Conservation (phyloP, 2,113 vertebrate species). For the Laticauda colubrina region DNA sequence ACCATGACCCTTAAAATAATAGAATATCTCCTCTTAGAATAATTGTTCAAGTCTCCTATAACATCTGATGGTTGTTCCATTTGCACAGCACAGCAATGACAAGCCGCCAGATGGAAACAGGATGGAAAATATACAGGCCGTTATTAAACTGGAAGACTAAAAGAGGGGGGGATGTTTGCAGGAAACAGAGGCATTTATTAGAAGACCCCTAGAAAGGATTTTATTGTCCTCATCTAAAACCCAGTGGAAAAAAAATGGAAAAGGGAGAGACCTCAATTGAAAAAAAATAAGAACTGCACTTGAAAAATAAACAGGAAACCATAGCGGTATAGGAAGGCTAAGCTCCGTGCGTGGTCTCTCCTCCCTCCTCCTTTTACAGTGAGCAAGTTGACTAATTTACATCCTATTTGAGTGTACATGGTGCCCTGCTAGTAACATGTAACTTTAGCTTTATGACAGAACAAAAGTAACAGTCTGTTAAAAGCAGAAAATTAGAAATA, state of each 20-base stretch:
- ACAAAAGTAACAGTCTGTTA: slow-evolving; percentile 60
- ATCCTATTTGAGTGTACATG: slow-evolving; percentile 73
- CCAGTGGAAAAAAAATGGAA: slow-evolving; percentile 52
- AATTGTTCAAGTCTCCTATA: slow-evolving; percentile 61
- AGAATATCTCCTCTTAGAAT: slow-evolving; percentile 57
- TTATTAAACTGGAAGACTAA: slow-evolving; percentile 44
- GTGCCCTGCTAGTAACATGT: slow-evolving; percentile 68
- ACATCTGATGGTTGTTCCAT: slow-evolving; percentile 68
- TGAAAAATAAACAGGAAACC: slow-evolving; percentile 37
- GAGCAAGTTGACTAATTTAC: slow-evolving; percentile 77
- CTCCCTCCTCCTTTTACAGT: slow-evolving; percentile 55
- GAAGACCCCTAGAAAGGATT: slow-evolving; percentile 63
- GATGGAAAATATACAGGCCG: slow-evolving; percentile 44
- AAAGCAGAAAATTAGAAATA: slow-evolving; percentile 68
- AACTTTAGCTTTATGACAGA: slow-evolving; percentile 71
- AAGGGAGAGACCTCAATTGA: slow-evolving; percentile 53
- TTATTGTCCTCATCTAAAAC: slow-evolving; percentile 44
- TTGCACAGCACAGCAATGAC: slow-evolving; percentile 63
- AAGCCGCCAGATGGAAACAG: slow-evolving; percentile 58
- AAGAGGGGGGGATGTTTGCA: background rate
- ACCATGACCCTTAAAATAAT: slow-evolving; percentile 39
- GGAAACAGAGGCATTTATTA: slow-evolving; percentile 46
- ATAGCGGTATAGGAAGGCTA: slow-evolving; percentile 42
- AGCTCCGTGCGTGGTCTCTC: slow-evolving; percentile 32
- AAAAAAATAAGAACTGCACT: slow-evolving; percentile 45